Evolutionary conservation across 2,797 vertebrate genomes (phyloP), one percentile per base, ranked within the genome.

Genomic region (Acomys russatus): DNA sequence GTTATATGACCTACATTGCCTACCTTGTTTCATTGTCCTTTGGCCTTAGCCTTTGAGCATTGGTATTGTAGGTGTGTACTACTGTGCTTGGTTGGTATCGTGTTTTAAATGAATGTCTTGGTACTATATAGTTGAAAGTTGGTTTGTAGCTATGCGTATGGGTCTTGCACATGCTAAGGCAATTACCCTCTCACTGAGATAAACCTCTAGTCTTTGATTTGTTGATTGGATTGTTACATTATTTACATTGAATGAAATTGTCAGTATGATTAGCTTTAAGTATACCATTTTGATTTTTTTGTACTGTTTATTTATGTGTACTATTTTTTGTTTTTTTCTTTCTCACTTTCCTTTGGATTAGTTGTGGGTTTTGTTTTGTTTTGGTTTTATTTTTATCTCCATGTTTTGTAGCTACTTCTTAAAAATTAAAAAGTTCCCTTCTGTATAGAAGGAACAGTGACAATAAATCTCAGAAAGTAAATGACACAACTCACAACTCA

Each of bases 81-180:
- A 33, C 9, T 61, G 10, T 18, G 23, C 3, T 3, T 33, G 35
- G 54, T 28, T 86, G 35, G 44, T 28, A 77, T 71, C 88, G 64
- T 51, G 83, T 91, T 92, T 92, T 44, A 79, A 78, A 87, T 78
- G 64, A 30, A 28, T 78, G 96, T 96, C 54, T 94, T 93, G 38
- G 54, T 77, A 76, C 18, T 61, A 56, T 84, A 35, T 64, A 89
- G 51, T 71, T 91, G 25, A 68, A 44, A 71, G 20, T 74, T 74
- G 38, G 14, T 44, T 74, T 28, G 10, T 22, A 74, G 73, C 23
- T 5, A 7, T 74, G 22, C 38, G 38, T 74, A 11, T 74, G 73
- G 73, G 73, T 44, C 38, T 49, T 44, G 38, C 2, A 44, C 38
- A 49, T 74, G 22, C 22, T 73, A 35, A 44, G 38, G 70, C n/a